phyloP scores from a whole-genome alignment of 2,113 vertebrate species.

The Rhineura floridana region DNA sequence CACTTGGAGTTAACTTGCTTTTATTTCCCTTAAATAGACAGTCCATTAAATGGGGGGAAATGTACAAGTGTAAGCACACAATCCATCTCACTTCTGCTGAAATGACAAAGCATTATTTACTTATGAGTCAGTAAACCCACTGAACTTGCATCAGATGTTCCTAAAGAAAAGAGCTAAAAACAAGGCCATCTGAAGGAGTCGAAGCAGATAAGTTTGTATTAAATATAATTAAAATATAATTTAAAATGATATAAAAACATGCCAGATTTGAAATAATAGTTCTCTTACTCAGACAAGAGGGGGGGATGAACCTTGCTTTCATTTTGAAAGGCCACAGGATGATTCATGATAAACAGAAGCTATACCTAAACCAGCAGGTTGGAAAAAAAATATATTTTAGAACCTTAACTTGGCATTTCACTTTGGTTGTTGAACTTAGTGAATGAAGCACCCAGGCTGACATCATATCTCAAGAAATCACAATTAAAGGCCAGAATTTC shows the following conservation, averaged over 20 bases:
- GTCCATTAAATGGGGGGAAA: background rate
- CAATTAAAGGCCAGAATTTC: constrained; percentile 31
- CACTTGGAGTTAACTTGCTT: background rate
- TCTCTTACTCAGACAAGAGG: background rate
- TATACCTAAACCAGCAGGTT: background rate
- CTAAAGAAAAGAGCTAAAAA: background rate
- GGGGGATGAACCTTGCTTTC: background rate
- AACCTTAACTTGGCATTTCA: constrained; percentile 45
- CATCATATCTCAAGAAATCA: background rate
- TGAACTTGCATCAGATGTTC: background rate
- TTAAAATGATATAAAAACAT: constrained; percentile 25
- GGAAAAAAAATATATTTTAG: constrained; percentile 42
- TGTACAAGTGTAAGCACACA: background rate
- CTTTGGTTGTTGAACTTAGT: constrained; percentile 53
- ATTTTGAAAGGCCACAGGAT: background rate
- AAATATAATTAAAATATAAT: background rate
- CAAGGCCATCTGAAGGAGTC: background rate
- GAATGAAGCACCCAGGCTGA: constrained; percentile 54
- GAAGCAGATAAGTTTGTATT: background rate
- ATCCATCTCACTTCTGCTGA: background rate
- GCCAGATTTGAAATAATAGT: background rate
- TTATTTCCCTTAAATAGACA: background rate
- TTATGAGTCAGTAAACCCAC: background rate
- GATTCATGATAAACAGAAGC: background rate
- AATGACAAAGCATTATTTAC: background rate